Conservation (phyloP, 2,888 invertebrate species). For the Bombylius major region DNA sequence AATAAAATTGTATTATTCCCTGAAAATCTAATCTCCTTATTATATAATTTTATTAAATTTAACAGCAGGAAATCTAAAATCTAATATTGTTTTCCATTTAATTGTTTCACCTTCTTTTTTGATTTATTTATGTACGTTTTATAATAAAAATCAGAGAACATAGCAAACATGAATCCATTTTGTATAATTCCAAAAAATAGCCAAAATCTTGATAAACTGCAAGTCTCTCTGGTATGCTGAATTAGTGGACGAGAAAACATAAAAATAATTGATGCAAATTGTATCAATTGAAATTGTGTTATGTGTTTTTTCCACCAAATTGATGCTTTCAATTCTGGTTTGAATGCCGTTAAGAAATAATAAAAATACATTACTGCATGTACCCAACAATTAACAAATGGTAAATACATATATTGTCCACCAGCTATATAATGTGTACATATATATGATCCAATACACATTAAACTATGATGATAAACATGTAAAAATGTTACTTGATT, state of each 20-base stretch:
- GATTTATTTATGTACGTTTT: conserved; percentile 43
- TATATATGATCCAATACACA: conserved; percentile 50
- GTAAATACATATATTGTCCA: conserved; percentile 52
- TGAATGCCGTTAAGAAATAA: conserved; percentile 61
- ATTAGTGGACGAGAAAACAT: conserved; percentile 41
- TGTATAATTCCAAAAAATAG: conserved; percentile 48
- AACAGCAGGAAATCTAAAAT: no score
- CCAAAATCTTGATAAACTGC: conserved; percentile 45
- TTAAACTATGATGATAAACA: conserved; percentile 58
- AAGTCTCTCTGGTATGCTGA: conserved; percentile 36
- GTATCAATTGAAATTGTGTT: conserved; percentile 70
- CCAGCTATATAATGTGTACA: conserved; percentile 45
- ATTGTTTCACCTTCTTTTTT: background rate
- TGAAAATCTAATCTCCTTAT: no score
- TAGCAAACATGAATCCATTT: conserved; percentile 49
- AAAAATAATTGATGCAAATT: conserved; percentile 48
- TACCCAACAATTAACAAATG: conserved; percentile 58
- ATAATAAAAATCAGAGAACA: conserved; percentile 56
- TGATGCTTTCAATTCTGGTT: conserved; percentile 54
- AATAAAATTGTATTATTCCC: no score
- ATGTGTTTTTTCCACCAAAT: conserved; percentile 78
- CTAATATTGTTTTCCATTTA: no score
- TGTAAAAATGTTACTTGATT: conserved; percentile 56
- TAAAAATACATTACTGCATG: conserved; percentile 74
- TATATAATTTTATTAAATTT: no score